Conservation (phyloP, 2,797 vertebrate genomes). For the Fistularia commersonii region DNA sequence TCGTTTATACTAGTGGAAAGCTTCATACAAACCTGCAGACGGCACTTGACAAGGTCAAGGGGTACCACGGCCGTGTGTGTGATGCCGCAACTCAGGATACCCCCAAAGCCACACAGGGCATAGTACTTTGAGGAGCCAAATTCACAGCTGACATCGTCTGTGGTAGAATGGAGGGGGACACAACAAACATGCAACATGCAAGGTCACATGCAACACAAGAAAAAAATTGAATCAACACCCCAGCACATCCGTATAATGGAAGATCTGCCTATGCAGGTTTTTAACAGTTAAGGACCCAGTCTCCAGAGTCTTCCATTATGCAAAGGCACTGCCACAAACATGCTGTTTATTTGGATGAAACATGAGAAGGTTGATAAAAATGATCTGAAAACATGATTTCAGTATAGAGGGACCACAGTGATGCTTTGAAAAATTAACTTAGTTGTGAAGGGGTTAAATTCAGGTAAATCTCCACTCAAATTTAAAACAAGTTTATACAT, state of each 20-base stretch:
- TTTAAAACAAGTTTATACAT: too few species aligned
- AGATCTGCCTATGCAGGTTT: constrained; percentile 1
- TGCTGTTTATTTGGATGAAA: constrained; percentile 40
- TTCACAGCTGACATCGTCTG: constrained; percentile 76
- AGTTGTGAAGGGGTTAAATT: neutral
- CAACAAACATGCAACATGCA: constrained; percentile 67
- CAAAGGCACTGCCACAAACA: constrained; percentile 32
- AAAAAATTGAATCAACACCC: constrained; percentile 36
- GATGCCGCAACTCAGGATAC: constrained; percentile 81
- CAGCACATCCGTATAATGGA: constrained; percentile 33
- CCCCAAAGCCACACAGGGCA: constrained; percentile 80
- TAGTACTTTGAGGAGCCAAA: constrained; percentile 81
- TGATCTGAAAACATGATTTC: constrained; percentile 15
- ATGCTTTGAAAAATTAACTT: neutral
- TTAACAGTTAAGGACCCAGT: neutral
- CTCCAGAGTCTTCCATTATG: constrained; percentile 29
- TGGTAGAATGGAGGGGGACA: constrained; percentile 50
- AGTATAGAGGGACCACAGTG: constrained; percentile 10
- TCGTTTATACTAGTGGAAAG: constrained; percentile 2
- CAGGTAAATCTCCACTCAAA: too few species aligned
- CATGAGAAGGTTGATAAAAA: constrained; percentile 14
- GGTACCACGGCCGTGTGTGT: constrained; percentile 82
- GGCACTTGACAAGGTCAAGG: constrained; percentile 83
- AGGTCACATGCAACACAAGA: constrained; percentile 63
- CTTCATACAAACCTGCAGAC: constrained; percentile 77